Percentiles rank a stretch among this genome's conserved stretches.
Evolutionary conservation across 2,797 vertebrate species (phyloP).

Genomic region (Gila robusta): DNA sequence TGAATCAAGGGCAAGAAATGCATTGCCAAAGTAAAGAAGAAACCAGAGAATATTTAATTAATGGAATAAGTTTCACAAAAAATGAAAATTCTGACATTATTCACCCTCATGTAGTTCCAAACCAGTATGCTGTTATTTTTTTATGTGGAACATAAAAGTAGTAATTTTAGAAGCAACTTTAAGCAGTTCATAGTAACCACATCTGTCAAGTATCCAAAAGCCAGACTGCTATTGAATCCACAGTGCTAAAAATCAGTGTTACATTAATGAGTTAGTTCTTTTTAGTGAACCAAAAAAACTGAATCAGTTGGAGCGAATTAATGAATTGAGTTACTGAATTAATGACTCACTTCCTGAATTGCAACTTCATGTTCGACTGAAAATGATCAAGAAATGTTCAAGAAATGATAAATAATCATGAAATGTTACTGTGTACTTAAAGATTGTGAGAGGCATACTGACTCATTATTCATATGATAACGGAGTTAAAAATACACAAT

Average conservation of each 20-base stretch:
- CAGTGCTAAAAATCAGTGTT: not conserved
- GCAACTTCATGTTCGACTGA: not conserved
- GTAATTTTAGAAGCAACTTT: not conserved
- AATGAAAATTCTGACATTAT: not conserved
- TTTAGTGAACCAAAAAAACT: not conserved
- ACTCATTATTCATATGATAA: not conserved
- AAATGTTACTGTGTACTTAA: not conserved
- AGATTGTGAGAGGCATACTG: not conserved
- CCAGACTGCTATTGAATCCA: not conserved
- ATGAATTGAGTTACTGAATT: not conserved
- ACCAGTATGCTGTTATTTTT: not conserved
- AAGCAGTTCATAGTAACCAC: not conserved
- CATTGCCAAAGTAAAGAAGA: not conserved
- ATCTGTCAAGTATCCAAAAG: not conserved
- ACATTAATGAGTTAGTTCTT: not conserved
- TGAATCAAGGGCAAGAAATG: not conserved
- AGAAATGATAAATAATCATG: not conserved
- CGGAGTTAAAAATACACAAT: not conserved
- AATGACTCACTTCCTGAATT: not conserved
- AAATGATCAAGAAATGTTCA: not conserved
- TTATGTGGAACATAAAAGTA: not conserved
- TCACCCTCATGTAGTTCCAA: not conserved
- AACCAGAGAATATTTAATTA: conserved; percentile 16
- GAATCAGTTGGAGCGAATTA: not conserved
- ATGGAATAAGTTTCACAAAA: not conserved